A percentile compares a stretch with the other conserved stretches of the same genome.
Conservation (phyloP, 2,888 invertebrate genomes). For the Hanleya hanleyi region DNA sequence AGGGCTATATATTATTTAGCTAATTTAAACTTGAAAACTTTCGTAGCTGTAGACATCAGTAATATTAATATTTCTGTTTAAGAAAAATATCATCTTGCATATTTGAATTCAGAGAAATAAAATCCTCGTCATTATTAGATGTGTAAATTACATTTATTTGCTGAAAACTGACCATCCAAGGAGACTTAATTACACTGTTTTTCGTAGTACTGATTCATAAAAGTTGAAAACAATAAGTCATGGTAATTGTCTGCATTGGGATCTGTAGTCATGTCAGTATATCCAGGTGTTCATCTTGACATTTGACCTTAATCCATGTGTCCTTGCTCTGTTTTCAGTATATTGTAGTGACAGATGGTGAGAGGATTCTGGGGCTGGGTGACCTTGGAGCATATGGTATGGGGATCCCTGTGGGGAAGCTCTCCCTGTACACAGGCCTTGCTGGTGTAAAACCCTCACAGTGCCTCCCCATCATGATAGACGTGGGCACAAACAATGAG, state of each 20-base stretch:
- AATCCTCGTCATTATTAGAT: no score
- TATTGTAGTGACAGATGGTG: constrained; percentile 96
- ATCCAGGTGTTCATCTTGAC: neutral
- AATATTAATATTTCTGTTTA: no score
- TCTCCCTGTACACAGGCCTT: constrained; percentile 96
- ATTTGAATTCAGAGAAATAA: no score
- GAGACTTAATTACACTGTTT: no score
- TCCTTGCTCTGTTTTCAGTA: constrained; percentile 60
- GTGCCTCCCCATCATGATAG: constrained; percentile 94
- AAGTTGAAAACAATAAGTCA: no score
- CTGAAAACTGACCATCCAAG: no score
- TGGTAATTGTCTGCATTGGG: neutral
- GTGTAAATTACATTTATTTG: no score
- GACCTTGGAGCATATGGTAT: constrained; percentile 98
- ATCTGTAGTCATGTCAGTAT: neutral
- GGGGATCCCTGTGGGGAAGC: constrained; percentile 99
- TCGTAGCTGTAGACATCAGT: no score
- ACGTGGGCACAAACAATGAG: constrained; percentile 94
- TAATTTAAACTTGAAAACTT: no score
- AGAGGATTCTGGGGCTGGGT: constrained; percentile 96
- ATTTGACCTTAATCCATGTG: neutral
- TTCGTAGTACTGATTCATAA: no score
- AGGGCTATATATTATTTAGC: no score
- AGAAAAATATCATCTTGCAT: no score
- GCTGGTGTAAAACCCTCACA: constrained; percentile 97